These are phyloP conservation scores for Bradypus variegatus DNA, from an alignment of 2,797 vertebrate species.

Conservation along the genomic window DNA sequence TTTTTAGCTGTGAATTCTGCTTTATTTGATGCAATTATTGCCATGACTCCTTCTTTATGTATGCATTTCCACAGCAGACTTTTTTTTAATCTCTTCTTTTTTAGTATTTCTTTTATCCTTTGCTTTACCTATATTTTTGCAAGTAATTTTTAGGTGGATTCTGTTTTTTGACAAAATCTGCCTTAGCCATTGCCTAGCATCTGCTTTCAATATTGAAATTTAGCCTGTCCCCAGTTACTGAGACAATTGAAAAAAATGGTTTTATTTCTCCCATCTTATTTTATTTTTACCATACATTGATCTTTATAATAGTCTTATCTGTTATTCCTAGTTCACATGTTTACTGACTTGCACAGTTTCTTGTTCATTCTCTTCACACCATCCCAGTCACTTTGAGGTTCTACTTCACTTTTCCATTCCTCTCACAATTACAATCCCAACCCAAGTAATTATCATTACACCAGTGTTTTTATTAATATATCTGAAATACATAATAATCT, in stretches of 20 bases:
- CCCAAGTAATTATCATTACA: neutral
- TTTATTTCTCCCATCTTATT: neutral
- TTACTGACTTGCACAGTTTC: neutral
- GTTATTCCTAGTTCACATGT: neutral
- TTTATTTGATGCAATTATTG: neutral
- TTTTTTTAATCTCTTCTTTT: neutral
- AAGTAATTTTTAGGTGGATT: neutral
- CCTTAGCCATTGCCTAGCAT: neutral
- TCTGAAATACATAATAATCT: neutral
- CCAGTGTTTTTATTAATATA: neutral
- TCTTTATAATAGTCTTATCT: neutral
- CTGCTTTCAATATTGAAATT: neutral
- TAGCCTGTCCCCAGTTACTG: neutral
- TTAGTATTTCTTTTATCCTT: neutral
- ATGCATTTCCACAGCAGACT: neutral
- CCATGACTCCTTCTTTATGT: neutral
- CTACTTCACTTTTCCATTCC: neutral
- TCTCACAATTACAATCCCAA: neutral
- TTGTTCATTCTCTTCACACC: neutral
- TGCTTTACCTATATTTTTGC: neutral
- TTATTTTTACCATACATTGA: neutral
- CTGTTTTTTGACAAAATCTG: neutral
- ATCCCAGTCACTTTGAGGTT: neutral
- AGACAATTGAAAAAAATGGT: neutral
- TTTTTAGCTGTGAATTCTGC: neutral